Evolutionary conservation across 2,797 vertebrate species (phyloP).

Genomic region (Fringilla coelebs): DNA sequence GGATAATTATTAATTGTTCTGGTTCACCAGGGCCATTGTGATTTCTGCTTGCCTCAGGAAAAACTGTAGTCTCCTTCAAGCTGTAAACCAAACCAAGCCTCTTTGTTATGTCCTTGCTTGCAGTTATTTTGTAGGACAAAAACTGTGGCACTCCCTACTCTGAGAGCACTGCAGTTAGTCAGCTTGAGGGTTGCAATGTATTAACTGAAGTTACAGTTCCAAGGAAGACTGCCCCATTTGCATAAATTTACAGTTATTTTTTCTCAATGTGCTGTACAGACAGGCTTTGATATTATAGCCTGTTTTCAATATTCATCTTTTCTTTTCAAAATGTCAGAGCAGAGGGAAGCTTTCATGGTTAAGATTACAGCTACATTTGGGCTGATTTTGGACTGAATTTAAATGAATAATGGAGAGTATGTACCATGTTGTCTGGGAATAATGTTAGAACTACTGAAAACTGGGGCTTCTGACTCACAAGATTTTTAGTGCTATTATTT

Average conservation of each 20-base stretch:
- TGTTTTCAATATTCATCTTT: neutral
- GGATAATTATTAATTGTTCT: neutral
- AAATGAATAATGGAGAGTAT: neutral
- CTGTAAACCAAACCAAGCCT: neutral
- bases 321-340: neutral
- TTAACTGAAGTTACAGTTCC: neutral
- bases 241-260: neutral
- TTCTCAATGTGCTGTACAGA: neutral
- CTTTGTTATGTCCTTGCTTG: neutral
- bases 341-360: neutral
- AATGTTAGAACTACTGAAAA: neutral
- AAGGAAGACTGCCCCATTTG: neutral
- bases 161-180: neutral
- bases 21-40: neutral
- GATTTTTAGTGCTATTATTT: slow-evolving; percentile 14
- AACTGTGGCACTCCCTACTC: neutral
- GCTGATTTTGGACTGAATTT: neutral
- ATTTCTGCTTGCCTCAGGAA: neutral
- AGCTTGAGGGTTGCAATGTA: neutral
- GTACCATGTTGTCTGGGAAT: neutral
- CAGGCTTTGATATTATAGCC: neutral
- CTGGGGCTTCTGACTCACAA: neutral
- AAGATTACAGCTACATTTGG: neutral
- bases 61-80: neutral
- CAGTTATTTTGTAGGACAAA: neutral